Evolutionary conservation across 2,888 invertebrate genomes (phyloP).

Genomic region (Venusia cambrica): DNA sequence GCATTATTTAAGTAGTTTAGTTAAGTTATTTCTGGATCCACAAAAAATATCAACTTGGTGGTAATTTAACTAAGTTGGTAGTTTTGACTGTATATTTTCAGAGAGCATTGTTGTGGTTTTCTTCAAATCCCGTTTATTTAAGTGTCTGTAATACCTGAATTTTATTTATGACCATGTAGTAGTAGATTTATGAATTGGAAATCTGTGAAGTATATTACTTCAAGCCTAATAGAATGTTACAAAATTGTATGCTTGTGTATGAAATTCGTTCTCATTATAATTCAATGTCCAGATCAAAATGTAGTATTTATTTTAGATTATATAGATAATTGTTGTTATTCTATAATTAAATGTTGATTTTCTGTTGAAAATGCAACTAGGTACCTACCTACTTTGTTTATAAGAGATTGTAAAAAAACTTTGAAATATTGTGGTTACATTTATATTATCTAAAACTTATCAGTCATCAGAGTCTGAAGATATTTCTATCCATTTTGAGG

Average conservation of each 20-base stretch:
- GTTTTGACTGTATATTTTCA: no score
- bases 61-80: no score
- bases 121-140: slow-evolving; percentile 9
- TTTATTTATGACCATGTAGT: slow-evolving; percentile 38
- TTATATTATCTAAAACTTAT: slow-evolving; percentile 54
- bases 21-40: no score
- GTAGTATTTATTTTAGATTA: slow-evolving; percentile 32
- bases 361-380: slow-evolving; percentile 55
- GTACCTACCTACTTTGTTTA: slow-evolving; percentile 51
- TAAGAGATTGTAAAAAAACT: slow-evolving; percentile 49
- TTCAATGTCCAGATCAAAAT: slow-evolving; percentile 29
- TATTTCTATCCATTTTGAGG: slow-evolving; percentile 69
- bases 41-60: no score
- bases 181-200: slow-evolving; percentile 45
- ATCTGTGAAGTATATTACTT: slow-evolving; percentile 56
- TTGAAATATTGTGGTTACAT: slow-evolving; percentile 61
- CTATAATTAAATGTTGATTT: slow-evolving; percentile 24
- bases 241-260: slow-evolving; percentile 28
- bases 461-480: slow-evolving; percentile 69
- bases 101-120: not conserved
- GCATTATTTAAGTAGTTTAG: no score
- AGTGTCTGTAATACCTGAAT: slow-evolving; percentile 42
- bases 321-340: slow-evolving; percentile 19
- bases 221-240: slow-evolving; percentile 44
- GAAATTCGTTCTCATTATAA: slow-evolving; percentile 21